Percentiles rank a stretch among this genome's conserved stretches.
Conservation (phyloP, 53 echinoderm and acorn worm genomes). For the Luidia sarsii region DNA sequence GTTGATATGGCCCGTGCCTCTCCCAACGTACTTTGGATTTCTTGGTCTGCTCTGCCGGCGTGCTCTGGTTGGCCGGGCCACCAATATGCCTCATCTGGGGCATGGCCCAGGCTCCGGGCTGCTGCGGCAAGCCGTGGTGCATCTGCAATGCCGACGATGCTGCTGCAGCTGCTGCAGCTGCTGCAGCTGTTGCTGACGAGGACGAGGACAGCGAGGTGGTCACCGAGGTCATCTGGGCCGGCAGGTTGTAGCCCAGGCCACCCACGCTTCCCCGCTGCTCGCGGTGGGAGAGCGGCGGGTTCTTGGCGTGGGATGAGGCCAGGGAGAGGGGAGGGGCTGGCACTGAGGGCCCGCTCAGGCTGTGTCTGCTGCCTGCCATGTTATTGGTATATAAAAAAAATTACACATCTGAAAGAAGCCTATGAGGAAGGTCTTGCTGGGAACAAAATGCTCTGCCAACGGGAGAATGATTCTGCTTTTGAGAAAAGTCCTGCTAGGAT, state of each 20-base stretch:
- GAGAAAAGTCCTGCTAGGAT: no score
- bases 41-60: slow-evolving; percentile 37
- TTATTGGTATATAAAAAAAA: no score
- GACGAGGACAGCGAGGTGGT: neutral
- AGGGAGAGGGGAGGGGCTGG: slow-evolving; percentile 38
- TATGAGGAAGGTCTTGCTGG: no score
- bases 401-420: no score
- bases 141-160: neutral
- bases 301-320: slow-evolving; percentile 42
- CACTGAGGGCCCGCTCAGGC: slow-evolving; percentile 42
- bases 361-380: slow-evolving; percentile 44
- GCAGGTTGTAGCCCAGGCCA: slow-evolving; percentile 14
- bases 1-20: no score
- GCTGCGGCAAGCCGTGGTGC: slow-evolving; percentile 19
- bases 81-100: slow-evolving; percentile 43
- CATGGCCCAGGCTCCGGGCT: slow-evolving; percentile 39
- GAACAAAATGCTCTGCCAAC: no score
- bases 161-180: neutral
- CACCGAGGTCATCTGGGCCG: no score
- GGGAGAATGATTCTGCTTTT: no score
- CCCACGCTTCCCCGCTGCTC: slow-evolving; percentile 15
- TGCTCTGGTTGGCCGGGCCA: slow-evolving; percentile 39
- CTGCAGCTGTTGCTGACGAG: no score
- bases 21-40: slow-evolving; percentile 31
- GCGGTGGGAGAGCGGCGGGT: neutral